Evolutionary conservation across 2,888 invertebrate genomes (phyloP), one percentile per base, ranked within the genome.

Genomic region (Nyleta sp.): DNA sequence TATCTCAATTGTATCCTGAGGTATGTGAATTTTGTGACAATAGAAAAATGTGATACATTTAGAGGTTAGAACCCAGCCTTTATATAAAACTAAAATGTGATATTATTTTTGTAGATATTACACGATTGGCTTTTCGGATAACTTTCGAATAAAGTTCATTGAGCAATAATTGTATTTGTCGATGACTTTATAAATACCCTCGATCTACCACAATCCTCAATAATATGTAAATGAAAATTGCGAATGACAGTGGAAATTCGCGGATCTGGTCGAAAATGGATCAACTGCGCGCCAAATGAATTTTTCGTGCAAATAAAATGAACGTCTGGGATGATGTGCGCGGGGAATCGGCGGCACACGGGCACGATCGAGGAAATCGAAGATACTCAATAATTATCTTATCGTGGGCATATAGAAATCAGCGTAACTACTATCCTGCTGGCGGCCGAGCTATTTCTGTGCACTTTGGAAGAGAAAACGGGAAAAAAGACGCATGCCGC

Each of bases 351-450:
- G 40, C 65, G 53, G 15, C 48, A 46, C 55, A 50, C 35, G 60
- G 68, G 55, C 52, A 53, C 20, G 68, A 65, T 72, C 65, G 31
- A 77, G 62, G 74, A 77, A 73, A 78, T 73, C 53, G 59, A 65
- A 62, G 73, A 74, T 44, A 67, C 48, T 50, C 74, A 48, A 77
- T 84, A 81, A 85, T 85, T 85, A 84, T 84, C 82, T 84, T 82
- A 84, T 84, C 84, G 78, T 44, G 11, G 60, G 65, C 22, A 72
- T 62, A 75, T 70, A 60, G 67, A 81, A 83, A 85, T 82, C 80
- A 81, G 70, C 42, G 18, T 55, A 60, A 75, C 67, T 10, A 70
- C 71, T 59, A 53, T 60, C 24, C 24, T 7, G 59, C 11, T 20
- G 65, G 33, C 68, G 71, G 65, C 38, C 68, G 71, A 73, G 82